Evolutionary conservation across 2,797 vertebrate genomes (phyloP).

Genomic region (Dryobates pubescens): DNA sequence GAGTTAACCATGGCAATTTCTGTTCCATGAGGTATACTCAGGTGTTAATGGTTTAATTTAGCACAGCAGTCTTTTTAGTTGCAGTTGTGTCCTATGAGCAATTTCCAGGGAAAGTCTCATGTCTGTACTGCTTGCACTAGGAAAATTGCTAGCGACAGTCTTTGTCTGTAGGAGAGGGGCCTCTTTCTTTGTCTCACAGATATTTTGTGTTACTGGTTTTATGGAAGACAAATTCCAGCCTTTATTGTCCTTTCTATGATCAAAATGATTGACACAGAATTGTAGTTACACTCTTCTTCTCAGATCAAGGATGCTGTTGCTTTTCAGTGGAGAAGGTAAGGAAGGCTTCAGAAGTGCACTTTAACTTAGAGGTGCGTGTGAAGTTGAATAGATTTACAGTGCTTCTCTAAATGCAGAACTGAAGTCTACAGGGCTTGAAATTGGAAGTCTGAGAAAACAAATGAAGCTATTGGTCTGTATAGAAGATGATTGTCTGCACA

Average conservation of each 20-base stretch:
- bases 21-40: not conserved
- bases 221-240: not conserved
- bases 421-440: constrained; percentile 45
- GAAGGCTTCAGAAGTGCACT: not conserved
- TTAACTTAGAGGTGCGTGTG: not conserved
- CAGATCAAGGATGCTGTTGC: not conserved
- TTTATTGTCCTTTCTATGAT: not conserved
- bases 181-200: not conserved
- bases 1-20: not conserved
- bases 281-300: not conserved
- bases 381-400: constrained; percentile 7
- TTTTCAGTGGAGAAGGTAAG: not conserved
- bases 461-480: constrained; percentile 30
- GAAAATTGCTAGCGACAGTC: not conserved
- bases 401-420: constrained; percentile 1
- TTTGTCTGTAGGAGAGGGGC: not conserved
- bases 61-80: not conserved
- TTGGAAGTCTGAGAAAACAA: constrained; percentile 29
- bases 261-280: not conserved
- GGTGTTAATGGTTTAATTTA: not conserved
- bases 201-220: not conserved
- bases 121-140: not conserved
- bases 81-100: not conserved
- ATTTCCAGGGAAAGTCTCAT: not conserved
- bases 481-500: constrained; percentile 46